Evolutionary conservation across 2,797 vertebrate genomes (phyloP).

Genomic region (Rallus crepitans): DNA sequence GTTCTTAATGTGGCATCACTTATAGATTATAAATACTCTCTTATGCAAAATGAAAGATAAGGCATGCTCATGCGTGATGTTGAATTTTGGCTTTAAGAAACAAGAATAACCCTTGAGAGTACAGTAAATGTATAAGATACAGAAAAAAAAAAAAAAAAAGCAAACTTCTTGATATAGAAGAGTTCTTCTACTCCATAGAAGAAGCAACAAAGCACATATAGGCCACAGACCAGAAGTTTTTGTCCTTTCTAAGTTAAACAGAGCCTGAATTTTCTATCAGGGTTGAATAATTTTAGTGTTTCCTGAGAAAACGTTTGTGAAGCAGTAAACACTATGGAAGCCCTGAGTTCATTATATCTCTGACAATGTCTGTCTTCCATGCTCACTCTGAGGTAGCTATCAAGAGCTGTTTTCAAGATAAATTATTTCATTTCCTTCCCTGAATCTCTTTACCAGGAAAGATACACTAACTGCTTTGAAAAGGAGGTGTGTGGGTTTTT

Average conservation of each 20-base stretch:
- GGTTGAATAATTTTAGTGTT: not conserved
- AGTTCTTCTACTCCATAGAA: not conserved
- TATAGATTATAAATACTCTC: not conserved
- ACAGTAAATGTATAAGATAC: not conserved
- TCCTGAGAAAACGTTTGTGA: not conserved
- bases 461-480: not conserved
- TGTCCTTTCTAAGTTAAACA: not conserved
- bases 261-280: not conserved
- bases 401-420: slow-evolving; percentile 9
- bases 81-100: not conserved
- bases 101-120: not conserved
- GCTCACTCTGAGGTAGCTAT: not conserved
- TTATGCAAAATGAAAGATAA: not conserved
- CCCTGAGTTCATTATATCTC: not conserved
- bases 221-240: not conserved
- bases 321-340: not conserved
- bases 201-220: not conserved
- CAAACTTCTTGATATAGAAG: not conserved
- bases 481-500: not conserved
- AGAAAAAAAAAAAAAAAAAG: not conserved
- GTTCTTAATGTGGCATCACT: not conserved
- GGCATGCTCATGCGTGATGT: rapidly evolving
- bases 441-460: not conserved
- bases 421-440: slow-evolving; percentile 26
- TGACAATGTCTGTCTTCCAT: not conserved